phyloP scores from a whole-genome alignment of 2,797 vertebrate genomes.

The Rhinoraja longicauda region DNA sequence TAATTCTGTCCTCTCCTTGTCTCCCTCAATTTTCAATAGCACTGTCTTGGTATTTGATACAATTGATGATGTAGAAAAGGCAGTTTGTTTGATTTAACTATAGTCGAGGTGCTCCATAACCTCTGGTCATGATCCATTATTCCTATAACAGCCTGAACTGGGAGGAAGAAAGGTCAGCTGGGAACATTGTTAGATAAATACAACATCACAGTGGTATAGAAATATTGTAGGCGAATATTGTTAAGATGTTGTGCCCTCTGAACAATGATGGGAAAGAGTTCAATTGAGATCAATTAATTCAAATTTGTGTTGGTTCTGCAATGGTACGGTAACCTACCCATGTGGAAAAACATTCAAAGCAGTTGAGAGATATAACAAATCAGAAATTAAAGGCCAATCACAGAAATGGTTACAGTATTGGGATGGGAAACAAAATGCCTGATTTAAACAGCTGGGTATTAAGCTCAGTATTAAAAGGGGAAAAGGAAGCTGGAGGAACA shows the following conservation, averaged over 20 bases:
- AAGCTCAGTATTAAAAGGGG: not conserved
- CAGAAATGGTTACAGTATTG: not conserved
- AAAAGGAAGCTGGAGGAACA: not conserved
- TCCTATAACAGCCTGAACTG: not conserved
- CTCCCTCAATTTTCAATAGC: not conserved
- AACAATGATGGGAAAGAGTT: not conserved
- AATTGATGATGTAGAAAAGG: no score
- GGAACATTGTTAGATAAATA: not conserved
- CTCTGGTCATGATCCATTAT: not conserved
- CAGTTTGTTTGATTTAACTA: no score
- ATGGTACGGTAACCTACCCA: not conserved
- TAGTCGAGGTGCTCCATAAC: no score
- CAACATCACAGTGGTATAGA: not conserved
- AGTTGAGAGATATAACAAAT: not conserved
- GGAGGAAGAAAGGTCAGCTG: not conserved
- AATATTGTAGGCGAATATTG: not conserved
- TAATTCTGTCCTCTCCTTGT: not conserved
- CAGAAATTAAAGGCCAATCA: not conserved
- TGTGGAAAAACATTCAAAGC: not conserved
- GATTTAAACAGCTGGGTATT: not conserved
- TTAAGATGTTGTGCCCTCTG: not conserved
- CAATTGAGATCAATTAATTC: not conserved
- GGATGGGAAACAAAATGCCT: not conserved
- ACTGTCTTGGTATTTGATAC: not conserved
- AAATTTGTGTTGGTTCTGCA: not conserved